These are phyloP conservation scores for Nematolebias whitei DNA, from an alignment of 2,113 vertebrate genomes.

Conservation along the genomic window DNA sequence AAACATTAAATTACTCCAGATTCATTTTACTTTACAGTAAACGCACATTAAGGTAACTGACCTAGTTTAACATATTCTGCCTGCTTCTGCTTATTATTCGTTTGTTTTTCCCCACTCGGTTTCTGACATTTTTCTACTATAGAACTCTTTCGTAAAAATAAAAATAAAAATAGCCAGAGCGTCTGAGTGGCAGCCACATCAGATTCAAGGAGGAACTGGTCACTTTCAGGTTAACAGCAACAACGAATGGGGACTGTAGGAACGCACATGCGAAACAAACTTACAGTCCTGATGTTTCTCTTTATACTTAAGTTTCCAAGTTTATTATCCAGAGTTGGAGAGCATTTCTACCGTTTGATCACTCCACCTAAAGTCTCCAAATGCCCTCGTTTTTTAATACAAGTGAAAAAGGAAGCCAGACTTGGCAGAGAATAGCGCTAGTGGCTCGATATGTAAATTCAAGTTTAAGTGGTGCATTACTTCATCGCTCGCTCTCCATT, in stretches of 20 bases:
- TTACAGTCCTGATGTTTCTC: conserved; percentile 1
- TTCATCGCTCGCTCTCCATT: conserved; percentile 23
- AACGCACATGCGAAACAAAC: conserved; percentile 2
- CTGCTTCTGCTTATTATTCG: conserved; percentile 20
- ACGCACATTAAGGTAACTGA: conserved; percentile 17
- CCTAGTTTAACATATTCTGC: conserved; percentile 15
- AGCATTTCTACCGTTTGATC: no score
- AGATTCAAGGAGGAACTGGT: conserved; percentile 26
- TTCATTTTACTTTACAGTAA: neutral
- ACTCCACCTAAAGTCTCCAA: no score
- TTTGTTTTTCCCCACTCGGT: neutral
- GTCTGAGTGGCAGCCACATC: neutral
- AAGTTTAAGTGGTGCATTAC: conserved; percentile 12
- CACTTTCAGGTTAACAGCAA: conserved; percentile 18
- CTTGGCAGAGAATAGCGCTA: conserved; percentile 38
- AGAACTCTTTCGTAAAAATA: conserved; percentile 9
- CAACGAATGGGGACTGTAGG: conserved; percentile 1
- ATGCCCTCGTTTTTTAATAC: neutral
- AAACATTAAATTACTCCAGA: neutral
- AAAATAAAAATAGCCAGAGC: conserved; percentile 9
- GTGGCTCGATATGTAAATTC: conserved; percentile 32
- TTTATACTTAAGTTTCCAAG: neutral
- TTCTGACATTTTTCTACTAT: neutral
- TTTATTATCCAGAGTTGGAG: no score
- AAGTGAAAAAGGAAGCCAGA: conserved; percentile 9